Conservation (phyloP, 2,113 vertebrate species). For the Pristiophorus japonicus region DNA sequence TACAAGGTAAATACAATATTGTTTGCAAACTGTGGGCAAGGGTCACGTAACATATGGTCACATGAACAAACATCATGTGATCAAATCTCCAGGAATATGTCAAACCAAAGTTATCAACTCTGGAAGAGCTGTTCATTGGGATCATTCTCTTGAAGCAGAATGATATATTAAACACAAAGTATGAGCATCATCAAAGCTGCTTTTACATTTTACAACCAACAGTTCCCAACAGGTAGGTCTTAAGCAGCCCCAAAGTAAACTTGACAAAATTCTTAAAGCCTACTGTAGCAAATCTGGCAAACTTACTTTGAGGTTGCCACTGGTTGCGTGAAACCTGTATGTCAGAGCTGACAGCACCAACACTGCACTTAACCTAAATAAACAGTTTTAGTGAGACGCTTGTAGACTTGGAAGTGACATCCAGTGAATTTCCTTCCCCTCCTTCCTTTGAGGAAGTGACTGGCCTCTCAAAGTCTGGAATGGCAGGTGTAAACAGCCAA, state of each 20-base stretch:
- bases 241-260: not conserved
- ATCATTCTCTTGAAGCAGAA: not conserved
- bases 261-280: not conserved
- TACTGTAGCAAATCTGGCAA: not conserved
- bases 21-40: not conserved
- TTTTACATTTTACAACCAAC: not conserved
- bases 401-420: not conserved
- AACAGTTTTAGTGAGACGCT: not conserved
- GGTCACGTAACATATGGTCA: not conserved
- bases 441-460: not conserved
- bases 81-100: not conserved
- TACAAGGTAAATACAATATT: not conserved
- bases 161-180: not conserved
- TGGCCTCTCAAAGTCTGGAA: not conserved
- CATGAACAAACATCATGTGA: not conserved
- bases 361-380: not conserved
- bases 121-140: not conserved
- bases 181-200: not conserved
- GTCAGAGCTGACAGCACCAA: not conserved
- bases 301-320: not conserved
- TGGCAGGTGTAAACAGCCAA: not conserved
- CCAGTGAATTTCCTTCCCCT: not conserved
- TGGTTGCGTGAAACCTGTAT: not conserved
- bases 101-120: not conserved
- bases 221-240: not conserved